phyloP scores from a whole-genome alignment of 2,888 invertebrate species.

The Myathropa florea region DNA sequence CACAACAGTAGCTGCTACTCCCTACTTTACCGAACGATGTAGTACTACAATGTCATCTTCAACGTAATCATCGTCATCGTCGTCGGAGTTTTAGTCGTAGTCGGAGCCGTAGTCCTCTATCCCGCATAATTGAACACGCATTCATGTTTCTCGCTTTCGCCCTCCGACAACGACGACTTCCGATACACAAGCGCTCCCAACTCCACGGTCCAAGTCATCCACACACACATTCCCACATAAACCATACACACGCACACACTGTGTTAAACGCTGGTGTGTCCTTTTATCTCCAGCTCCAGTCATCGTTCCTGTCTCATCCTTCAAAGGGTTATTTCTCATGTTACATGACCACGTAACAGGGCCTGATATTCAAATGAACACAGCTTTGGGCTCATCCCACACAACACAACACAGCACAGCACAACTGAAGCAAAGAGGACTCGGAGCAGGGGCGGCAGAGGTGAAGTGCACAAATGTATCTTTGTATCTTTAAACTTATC shows the following conservation, averaged over 20 bases:
- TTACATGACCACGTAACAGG: not conserved
- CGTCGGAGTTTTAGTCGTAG: not conserved
- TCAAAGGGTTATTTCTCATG: conserved; percentile 22
- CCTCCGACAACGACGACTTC: conserved; percentile 23
- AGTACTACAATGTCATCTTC: conserved; percentile 46
- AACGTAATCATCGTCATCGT: conserved; percentile 42
- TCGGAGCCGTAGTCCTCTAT: conserved; percentile 2
- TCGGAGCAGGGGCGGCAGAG: not conserved
- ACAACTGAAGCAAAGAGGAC: not conserved
- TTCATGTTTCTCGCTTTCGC: conserved; percentile 37
- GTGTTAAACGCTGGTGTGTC: conserved; percentile 8
- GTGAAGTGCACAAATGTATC: conserved; percentile 18
- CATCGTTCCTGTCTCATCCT: conserved; percentile 30
- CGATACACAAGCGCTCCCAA: conserved; percentile 30
- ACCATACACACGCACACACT: not conserved
- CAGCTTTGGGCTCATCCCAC: conserved; percentile 6
- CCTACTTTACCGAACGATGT: not conserved
- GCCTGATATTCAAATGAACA: conserved; percentile 37
- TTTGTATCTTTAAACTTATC: conserved; percentile 39
- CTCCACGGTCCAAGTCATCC: not conserved
- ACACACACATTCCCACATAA: not conserved
- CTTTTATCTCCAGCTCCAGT: conserved; percentile 46
- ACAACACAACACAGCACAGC: not conserved
- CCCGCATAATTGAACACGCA: conserved; percentile 67
- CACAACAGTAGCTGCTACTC: not conserved